A percentile compares a stretch with the other conserved stretches of the same genome.
Evolutionary conservation across 1,140 invertebrate species (phyloP).

Genomic region (Saxidomus purpurata): DNA sequence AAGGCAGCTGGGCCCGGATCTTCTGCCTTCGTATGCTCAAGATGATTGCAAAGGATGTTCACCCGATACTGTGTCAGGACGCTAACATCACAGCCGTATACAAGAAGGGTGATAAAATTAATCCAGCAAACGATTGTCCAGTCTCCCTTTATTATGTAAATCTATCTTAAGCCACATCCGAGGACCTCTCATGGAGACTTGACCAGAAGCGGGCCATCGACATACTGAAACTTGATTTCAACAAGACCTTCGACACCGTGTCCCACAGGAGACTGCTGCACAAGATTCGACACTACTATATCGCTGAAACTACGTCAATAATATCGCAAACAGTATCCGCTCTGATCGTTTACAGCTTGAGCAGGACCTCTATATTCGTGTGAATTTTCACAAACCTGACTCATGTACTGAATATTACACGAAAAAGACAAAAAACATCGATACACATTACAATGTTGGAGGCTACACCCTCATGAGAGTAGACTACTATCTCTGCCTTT

Average conservation of each 20-base stretch:
- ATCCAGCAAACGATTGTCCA: slow-evolving; percentile 64
- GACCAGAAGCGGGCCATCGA: not conserved
- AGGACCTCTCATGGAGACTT: not conserved
- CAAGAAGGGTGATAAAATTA: slow-evolving; percentile 57
- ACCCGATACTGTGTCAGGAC: slow-evolving; percentile 27
- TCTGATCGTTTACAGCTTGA: slow-evolving; percentile 24
- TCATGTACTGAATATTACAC: not conserved
- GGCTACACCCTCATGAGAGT: not conserved
- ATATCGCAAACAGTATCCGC: slow-evolving; percentile 36
- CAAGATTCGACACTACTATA: not conserved
- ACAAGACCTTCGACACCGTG: not conserved
- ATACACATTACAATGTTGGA: not conserved
- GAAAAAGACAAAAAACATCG: not conserved
- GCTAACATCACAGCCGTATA: slow-evolving; percentile 51
- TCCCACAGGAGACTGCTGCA: not conserved
- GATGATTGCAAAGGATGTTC: slow-evolving; percentile 2
- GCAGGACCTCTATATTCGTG: not conserved
- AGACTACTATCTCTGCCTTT: not conserved
- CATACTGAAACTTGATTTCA: not conserved
- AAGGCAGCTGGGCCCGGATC: not conserved
- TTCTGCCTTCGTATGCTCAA: slow-evolving; percentile 42
- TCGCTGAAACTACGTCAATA: not conserved
- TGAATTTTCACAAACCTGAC: not conserved
- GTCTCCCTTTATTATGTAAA: slow-evolving; percentile 59
- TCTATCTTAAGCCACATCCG: slow-evolving; percentile 50